Evolutionary conservation across 2,888 invertebrate species (phyloP).

Genomic region (Buathra laborator): DNA sequence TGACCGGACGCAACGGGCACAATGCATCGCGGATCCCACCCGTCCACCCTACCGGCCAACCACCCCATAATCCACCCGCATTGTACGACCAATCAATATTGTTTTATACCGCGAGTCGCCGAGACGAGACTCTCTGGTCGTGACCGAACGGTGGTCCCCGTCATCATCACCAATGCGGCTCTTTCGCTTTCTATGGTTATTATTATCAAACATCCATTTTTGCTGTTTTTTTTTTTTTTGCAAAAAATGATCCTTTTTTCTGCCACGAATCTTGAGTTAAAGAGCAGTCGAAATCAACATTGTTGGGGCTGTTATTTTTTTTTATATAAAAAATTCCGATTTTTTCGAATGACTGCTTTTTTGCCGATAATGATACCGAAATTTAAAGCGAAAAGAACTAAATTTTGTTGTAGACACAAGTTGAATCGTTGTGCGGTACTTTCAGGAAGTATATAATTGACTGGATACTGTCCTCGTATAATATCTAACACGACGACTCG

Average conservation of each 20-base stretch:
- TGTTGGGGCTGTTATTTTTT: not conserved
- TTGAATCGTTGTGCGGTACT: not conserved
- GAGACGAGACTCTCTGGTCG: conserved; percentile 71
- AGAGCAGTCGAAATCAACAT: not conserved
- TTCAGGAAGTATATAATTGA: not conserved
- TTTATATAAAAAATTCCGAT: not conserved
- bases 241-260: not conserved
- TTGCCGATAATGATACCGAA: too few relatives aligned
- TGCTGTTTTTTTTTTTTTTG: not conserved
- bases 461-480: not conserved
- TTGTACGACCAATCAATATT: conserved; percentile 83
- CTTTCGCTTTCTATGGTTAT: conserved; percentile 67
- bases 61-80: conserved; percentile 82
- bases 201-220: conserved; percentile 10
- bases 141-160: conserved; percentile 53
- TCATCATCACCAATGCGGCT: conserved; percentile 75
- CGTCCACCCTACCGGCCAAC: conserved; percentile 73
- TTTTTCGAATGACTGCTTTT: not conserved
- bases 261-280: too few relatives aligned
- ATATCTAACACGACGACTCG: conserved; percentile 12
- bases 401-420: not conserved
- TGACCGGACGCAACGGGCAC: conserved; percentile 78
- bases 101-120: conserved; percentile 80
- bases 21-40: conserved; percentile 80
- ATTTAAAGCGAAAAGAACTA: too few relatives aligned